Evolutionary conservation across 2,888 invertebrate species (phyloP).

Genomic region (Drosophila borealis): DNA sequence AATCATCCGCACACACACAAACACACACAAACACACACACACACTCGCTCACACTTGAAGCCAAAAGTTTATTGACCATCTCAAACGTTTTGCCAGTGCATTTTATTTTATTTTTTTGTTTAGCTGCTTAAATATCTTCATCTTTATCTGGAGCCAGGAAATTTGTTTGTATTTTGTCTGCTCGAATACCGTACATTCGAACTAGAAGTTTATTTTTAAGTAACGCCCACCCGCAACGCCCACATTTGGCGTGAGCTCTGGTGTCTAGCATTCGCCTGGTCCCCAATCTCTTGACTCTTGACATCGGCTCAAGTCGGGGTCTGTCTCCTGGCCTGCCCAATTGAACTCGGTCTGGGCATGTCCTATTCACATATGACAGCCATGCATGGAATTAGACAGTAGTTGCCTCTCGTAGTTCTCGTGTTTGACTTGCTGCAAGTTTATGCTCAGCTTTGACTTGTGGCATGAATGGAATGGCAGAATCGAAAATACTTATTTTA

Average conservation of each 20-base stretch:
- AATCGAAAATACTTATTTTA: slow-evolving; percentile 6
- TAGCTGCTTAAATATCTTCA: slow-evolving; percentile 68
- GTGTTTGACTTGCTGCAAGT: slow-evolving; percentile 24
- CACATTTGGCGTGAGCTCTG: slow-evolving; percentile 10
- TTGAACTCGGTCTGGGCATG: slow-evolving; percentile 39
- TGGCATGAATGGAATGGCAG: no score
- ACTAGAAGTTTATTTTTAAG: slow-evolving; percentile 68
- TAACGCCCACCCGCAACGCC: slow-evolving; percentile 14
- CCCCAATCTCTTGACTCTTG: slow-evolving; percentile 29
- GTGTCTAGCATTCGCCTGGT: slow-evolving; percentile 22
- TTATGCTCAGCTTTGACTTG: slow-evolving; percentile 3
- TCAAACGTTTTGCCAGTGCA: slow-evolving; percentile 34
- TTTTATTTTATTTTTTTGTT: slow-evolving; percentile 46
- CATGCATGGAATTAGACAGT: slow-evolving; percentile 37
- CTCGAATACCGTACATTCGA: slow-evolving; percentile 50
- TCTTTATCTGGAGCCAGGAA: slow-evolving; percentile 54
- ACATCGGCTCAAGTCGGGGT: slow-evolving; percentile 30
- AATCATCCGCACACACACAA: slow-evolving; percentile 25
- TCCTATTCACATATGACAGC: slow-evolving; percentile 35
- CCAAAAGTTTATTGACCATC: slow-evolving; percentile 62
- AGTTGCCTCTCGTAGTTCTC: slow-evolving; percentile 5
- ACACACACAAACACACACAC: slow-evolving; percentile 15
- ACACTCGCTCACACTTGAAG: slow-evolving; percentile 21
- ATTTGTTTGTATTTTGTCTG: slow-evolving; percentile 72
- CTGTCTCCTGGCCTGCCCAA: slow-evolving; percentile 39